Percentiles rank a stretch among this genome's conserved stretches.
Conservation (phyloP, 2,113 vertebrate species). For the Toxotes chatareus region DNA sequence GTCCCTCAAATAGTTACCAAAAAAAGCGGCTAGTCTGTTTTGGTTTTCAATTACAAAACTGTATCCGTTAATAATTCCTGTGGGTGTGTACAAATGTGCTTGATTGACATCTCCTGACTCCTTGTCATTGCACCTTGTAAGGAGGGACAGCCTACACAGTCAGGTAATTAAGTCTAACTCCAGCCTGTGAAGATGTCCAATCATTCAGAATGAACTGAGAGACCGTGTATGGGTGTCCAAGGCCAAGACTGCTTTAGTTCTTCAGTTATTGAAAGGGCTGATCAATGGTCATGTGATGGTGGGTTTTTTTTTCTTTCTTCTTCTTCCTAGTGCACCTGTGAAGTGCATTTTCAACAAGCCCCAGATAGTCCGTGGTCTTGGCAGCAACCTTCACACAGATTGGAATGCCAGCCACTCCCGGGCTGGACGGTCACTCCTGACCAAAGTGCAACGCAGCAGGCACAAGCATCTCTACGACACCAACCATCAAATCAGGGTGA, state of each 20-base stretch:
- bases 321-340: conserved; percentile 88
- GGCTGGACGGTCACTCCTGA: conserved; percentile 90
- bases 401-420: conserved; percentile 90
- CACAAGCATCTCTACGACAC: conserved; percentile 91
- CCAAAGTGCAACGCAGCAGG: conserved; percentile 92
- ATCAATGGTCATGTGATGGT: background rate
- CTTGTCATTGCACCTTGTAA: background rate
- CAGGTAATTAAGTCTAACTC: background rate
- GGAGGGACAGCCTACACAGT: background rate
- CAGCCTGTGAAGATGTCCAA: background rate
- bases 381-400: conserved; percentile 86
- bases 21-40: background rate
- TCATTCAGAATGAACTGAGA: background rate
- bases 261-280: background rate
- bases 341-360: conserved; percentile 95
- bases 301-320: background rate
- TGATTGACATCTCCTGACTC: background rate
- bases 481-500: conserved; percentile 91
- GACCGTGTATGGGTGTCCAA: background rate
- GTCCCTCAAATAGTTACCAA: background rate
- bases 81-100: background rate
- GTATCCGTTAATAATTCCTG: background rate
- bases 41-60: background rate
- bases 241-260: background rate
- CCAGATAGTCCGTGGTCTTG: conserved; percentile 91